Percentiles rank a stretch among this genome's conserved stretches.
These are phyloP conservation scores for Desmodus rotundus DNA, from an alignment of 2,113 vertebrate species.

Conservation along the genomic window DNA sequence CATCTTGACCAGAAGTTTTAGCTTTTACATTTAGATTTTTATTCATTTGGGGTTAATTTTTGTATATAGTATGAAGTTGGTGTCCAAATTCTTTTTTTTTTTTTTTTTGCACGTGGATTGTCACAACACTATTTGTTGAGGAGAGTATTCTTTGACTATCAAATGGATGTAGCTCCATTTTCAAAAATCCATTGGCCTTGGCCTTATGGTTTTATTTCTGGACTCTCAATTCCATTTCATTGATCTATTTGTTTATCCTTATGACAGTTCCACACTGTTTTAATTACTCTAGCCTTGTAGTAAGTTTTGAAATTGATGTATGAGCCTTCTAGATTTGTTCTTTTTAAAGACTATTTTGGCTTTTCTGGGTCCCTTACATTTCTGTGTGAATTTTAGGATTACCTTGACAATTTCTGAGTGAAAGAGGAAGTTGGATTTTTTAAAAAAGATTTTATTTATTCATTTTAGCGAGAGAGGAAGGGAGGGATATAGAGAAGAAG, in stretches of 20 bases:
- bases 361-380: background rate
- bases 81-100: background rate
- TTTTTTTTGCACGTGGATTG: background rate
- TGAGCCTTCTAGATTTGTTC: background rate
- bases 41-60: background rate
- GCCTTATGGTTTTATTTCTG: background rate
- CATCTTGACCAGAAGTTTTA: background rate
- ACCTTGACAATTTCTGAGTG: background rate
- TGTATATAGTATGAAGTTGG: background rate
- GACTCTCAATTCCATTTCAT: background rate
- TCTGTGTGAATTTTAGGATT: background rate
- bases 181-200: background rate
- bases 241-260: background rate
- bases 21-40: background rate
- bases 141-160: slow-evolving; percentile 2
- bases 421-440: background rate
- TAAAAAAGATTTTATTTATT: background rate
- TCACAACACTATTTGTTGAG: background rate
- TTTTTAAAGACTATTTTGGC: background rate
- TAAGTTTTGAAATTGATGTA: slow-evolving; percentile 9
- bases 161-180: background rate
- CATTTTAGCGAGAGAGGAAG: no score
- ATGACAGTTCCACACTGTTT: background rate
- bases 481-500: no score
- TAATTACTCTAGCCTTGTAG: background rate